Evolutionary conservation across 1,140 invertebrate species (phyloP).

Genomic region (Megalopta genalis): DNA sequence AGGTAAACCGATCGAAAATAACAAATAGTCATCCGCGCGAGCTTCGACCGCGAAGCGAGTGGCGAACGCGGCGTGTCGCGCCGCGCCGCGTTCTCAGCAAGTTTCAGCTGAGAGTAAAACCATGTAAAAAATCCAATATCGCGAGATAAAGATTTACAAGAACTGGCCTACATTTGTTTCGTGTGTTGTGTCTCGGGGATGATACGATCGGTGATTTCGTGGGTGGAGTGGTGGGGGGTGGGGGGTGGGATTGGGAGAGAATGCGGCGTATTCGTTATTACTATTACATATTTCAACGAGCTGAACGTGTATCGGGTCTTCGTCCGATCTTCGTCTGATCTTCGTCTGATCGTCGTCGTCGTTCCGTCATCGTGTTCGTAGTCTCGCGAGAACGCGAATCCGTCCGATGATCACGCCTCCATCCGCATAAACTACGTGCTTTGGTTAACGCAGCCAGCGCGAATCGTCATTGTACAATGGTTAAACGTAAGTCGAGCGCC

Average conservation of each 20-base stretch:
- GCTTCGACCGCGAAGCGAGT: constrained; percentile 20
- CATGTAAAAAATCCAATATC: constrained; percentile 62
- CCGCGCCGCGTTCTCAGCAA: background rate
- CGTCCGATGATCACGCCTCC: too few species aligned
- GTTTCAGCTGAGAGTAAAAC: constrained; percentile 48
- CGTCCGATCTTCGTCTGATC: constrained; percentile 11
- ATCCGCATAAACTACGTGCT: background rate
- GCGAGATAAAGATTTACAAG: constrained; percentile 44
- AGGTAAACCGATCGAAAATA: constrained; percentile 9
- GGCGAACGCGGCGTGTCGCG: background rate
- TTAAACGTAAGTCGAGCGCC: background rate
- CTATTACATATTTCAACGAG: background rate
- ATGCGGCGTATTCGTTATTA: background rate
- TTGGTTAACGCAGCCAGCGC: constrained; percentile 12
- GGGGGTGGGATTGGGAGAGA: too few species aligned
- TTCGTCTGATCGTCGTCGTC: constrained; percentile 1
- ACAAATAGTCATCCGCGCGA: constrained; percentile 39
- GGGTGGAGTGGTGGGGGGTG: background rate
- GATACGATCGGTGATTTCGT: constrained; percentile 34
- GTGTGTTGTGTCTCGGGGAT: constrained; percentile 10
- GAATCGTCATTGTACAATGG: constrained; percentile 1
- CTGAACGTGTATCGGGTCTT: constrained; percentile 9
- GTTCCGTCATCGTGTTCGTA: background rate
- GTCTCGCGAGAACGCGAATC: too few species aligned
- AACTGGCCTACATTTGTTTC: constrained; percentile 37